These are phyloP conservation scores for Parauchenoglanis punctatus DNA, from an alignment of 2,797 vertebrate genomes.

Conservation along the genomic window DNA sequence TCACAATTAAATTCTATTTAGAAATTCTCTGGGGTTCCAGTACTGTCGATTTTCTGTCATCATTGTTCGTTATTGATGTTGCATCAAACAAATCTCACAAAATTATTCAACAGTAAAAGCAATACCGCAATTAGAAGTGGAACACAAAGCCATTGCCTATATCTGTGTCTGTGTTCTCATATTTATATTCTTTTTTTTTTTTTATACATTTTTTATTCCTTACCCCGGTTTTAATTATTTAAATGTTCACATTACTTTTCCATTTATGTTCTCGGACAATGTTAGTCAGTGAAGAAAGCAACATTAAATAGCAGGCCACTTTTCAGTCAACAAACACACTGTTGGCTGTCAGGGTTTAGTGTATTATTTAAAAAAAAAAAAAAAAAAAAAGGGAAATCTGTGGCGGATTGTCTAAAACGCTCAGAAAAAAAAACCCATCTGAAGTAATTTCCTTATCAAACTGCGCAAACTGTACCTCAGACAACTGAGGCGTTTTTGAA, in stretches of 20 bases:
- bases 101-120: neutral
- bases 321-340: neutral
- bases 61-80: neutral
- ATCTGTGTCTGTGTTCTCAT: neutral
- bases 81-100: neutral
- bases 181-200: neutral
- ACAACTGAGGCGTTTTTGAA: neutral
- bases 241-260: neutral
- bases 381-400: neutral
- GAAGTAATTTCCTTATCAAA: neutral
- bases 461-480: neutral
- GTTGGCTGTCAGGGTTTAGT: neutral
- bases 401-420: neutral
- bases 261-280: neutral
- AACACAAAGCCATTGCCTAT: neutral
- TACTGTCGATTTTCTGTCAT: neutral
- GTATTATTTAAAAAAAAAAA: too few species aligned
- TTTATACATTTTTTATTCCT: neutral
- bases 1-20: neutral
- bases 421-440: neutral
- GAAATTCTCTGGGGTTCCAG: neutral
- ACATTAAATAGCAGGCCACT: neutral
- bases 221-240: too few species aligned
- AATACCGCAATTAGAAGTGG: neutral
- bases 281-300: neutral